A percentile compares a stretch with the other conserved stretches of the same genome.
These are phyloP conservation scores for Pluvianellus socialis DNA, from an alignment of 2,113 vertebrate species.

Conservation along the genomic window DNA sequence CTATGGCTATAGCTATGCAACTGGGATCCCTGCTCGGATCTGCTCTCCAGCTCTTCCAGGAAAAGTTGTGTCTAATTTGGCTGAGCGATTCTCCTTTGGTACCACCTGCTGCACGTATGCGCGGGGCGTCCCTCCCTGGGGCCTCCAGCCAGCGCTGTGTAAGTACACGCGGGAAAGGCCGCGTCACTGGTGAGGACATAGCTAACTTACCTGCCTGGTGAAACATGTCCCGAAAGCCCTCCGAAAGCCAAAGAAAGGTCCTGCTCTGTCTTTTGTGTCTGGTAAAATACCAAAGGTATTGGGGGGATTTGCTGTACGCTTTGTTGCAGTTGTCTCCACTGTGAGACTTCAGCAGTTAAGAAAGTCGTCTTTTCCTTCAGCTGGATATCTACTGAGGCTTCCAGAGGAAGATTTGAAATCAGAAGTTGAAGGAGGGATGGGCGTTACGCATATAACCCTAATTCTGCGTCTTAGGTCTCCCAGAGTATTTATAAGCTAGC, in stretches of 20 bases:
- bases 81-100: not conserved
- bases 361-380: not conserved
- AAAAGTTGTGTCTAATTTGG: not conserved
- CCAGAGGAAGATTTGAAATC: not conserved
- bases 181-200: not conserved
- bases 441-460: not conserved
- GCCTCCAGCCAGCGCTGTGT: not conserved
- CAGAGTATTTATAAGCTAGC: not conserved
- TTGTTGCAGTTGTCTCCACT: not conserved
- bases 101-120: not conserved
- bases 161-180: not conserved
- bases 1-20: not conserved
- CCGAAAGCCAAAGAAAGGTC: not conserved
- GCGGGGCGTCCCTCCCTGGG: not conserved
- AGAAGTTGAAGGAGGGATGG: not conserved
- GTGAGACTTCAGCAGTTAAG: not conserved
- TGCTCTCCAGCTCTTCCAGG: not conserved
- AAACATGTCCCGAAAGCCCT: not conserved
- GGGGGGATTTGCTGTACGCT: not conserved
- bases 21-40: not conserved
- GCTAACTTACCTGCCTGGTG: not conserved
- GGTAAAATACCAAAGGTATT: not conserved
- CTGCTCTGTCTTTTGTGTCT: not conserved
- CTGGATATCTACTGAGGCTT: not conserved
- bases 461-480: not conserved